These are phyloP conservation scores for human DNA, from an alignment of 2,113 vertebrate species.

Conservation along the genomic window DNA sequence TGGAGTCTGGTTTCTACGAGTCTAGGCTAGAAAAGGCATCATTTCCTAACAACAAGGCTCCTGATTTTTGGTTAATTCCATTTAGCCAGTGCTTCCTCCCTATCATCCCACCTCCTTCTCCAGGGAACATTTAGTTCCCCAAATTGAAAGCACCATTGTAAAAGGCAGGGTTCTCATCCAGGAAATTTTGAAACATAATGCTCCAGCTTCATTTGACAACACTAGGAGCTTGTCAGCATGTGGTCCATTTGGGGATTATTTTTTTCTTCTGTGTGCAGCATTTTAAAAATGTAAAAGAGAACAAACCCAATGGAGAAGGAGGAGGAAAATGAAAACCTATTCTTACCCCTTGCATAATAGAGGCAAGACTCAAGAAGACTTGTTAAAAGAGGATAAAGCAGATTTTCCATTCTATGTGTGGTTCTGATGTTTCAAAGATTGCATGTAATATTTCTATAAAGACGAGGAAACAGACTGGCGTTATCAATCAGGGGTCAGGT, in stretches of 20 bases:
- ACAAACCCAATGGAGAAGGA: background rate
- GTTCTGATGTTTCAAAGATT: background rate
- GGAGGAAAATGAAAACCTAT: background rate
- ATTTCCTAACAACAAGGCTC: background rate
- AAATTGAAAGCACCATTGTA: background rate
- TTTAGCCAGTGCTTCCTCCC: background rate
- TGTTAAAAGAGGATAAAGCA: background rate
- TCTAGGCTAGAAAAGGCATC: background rate
- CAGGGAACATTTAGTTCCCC: slow-evolving; percentile 36
- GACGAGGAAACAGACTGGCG: background rate
- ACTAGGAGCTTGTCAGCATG: slow-evolving; percentile 49
- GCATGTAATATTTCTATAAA: background rate
- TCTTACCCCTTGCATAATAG: background rate
- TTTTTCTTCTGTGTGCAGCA: background rate
- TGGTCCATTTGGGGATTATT: background rate
- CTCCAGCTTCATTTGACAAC: slow-evolving; percentile 32
- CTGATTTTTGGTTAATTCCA: slow-evolving; percentile 16
- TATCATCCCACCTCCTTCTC: background rate
- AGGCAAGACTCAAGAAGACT: background rate
- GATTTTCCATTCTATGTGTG: background rate
- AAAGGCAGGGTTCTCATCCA: slow-evolving; percentile 10
- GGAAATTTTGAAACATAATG: slow-evolving; percentile 46
- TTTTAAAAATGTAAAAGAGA: slow-evolving; percentile 44
- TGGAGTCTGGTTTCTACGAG: slow-evolving; percentile 21
- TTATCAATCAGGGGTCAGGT: background rate